Evolutionary conservation across 2,797 vertebrate genomes (phyloP), one percentile per base, ranked within the genome.

Genomic region (Coccyzus lansbergi): DNA sequence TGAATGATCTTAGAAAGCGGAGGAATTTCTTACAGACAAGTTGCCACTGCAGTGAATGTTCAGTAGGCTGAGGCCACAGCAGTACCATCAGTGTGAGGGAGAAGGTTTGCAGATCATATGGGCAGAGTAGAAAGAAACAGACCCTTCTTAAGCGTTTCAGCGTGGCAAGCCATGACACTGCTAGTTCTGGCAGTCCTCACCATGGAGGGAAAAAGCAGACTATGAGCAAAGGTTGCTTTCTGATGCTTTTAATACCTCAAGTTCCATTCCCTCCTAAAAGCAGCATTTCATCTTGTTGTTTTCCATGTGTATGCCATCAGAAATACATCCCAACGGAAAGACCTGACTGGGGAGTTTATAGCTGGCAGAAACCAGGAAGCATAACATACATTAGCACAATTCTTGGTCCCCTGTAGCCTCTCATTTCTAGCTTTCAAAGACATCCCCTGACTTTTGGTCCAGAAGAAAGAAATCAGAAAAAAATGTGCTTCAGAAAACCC

Each of bases 31-130:
- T 42, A n/a, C 24, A 46, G 67, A 63, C 36, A 46, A 31, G 9
- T 42, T 84, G 38, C 9, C 15, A 33, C 58, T 52, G 25, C 28
- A 36, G 33, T 36, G 53, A n/a, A 21, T 65, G 40, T 29, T 15
- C 63, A 5, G 31, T 25, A 53, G 34, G 25, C 44, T 70, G 55
- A 65, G 68, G 58, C n/a, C 48, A 29, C 44, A 63, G 49, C 29
- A 20, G 20, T 42, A 49, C 0, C 1, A 2, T 36, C 19, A 2
- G 26, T 16, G 7, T 38, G 31, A 84, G 25, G 48, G 38, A 33
- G 14, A 34, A 6, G 24, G 49, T 92, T 76, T 89, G 49, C 29
- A 38, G 62, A n/a, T 51, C 26, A 4, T 15, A 8, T 51, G 38
- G 25, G 15, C 51, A 26, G 6, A 64, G 10, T 1, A 62, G 25